Percentiles rank a stretch among this genome's conserved stretches.
Conservation (phyloP, 2,797 vertebrate genomes). For the Pangasius djambal region DNA sequence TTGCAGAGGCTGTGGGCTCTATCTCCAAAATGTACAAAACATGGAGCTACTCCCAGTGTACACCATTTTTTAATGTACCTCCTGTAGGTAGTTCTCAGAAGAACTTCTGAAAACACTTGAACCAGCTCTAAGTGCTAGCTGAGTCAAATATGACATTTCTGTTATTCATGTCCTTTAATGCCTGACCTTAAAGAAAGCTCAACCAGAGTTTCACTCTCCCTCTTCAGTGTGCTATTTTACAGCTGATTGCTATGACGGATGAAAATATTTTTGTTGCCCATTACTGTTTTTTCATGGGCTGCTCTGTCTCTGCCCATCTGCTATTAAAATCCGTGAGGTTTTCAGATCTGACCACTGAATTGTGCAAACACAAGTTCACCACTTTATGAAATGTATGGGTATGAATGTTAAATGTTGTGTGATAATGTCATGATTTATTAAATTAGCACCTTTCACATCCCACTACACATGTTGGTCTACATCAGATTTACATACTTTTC, state of each 20-base stretch:
- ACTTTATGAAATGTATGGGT: background rate
- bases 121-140: background rate
- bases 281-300: background rate
- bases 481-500: background rate
- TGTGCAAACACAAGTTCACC: background rate
- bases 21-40: background rate
- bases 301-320: background rate
- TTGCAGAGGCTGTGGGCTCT: background rate
- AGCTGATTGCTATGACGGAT: background rate
- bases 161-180: background rate
- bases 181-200: background rate
- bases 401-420: too few relatives aligned
- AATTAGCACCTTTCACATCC: background rate
- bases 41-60: background rate
- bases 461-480: background rate
- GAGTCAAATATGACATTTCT: background rate
- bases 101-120: background rate
- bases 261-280: background rate
- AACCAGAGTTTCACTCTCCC: background rate
- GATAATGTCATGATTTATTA: background rate
- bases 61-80: background rate
- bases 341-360: background rate
- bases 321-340: background rate
- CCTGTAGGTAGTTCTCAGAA: background rate
- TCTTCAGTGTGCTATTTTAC: background rate